Conservation (phyloP, 1,140 invertebrate genomes). For the Drosophila biarmipes region DNA sequence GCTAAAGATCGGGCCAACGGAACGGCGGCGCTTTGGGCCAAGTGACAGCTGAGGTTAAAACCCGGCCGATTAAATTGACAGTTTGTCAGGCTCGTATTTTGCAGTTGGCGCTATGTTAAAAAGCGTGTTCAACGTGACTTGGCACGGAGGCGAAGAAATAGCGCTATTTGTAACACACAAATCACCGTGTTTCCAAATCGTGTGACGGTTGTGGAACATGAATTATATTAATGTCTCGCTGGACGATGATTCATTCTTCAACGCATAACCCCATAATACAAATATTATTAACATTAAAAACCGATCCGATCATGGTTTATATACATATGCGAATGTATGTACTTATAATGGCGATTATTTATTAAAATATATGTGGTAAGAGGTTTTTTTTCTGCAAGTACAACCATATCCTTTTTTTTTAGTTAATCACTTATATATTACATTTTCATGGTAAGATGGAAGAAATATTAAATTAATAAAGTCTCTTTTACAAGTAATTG, state of each 20-base stretch:
- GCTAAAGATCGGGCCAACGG: slow-evolving; percentile 53
- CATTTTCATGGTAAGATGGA: not conserved
- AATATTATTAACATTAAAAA: not conserved
- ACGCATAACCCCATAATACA: not conserved
- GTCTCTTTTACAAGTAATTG: not conserved
- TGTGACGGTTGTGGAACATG: slow-evolving; percentile 7
- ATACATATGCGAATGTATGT: not conserved
- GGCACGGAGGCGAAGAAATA: slow-evolving; percentile 11
- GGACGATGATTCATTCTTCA: not conserved
- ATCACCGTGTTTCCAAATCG: slow-evolving; percentile 4
- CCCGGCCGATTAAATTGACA: slow-evolving; percentile 68
- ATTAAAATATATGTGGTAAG: not conserved
- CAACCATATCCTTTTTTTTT: not conserved
- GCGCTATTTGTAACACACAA: slow-evolving; percentile 29
- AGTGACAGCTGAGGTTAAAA: slow-evolving; percentile 69
- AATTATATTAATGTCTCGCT: not conserved
- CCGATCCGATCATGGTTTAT: not conserved
- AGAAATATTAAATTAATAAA: not conserved
- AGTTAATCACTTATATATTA: not conserved
- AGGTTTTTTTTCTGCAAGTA: not conserved
- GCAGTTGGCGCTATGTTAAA: slow-evolving; percentile 45
- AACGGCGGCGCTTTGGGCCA: slow-evolving; percentile 53
- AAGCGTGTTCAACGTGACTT: slow-evolving; percentile 27
- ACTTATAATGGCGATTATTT: not conserved
- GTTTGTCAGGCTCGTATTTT: slow-evolving; percentile 50